Percentiles rank a stretch among this genome's conserved stretches.
Conservation (phyloP, 2,113 vertebrate species). For the Blennius ocellaris region DNA sequence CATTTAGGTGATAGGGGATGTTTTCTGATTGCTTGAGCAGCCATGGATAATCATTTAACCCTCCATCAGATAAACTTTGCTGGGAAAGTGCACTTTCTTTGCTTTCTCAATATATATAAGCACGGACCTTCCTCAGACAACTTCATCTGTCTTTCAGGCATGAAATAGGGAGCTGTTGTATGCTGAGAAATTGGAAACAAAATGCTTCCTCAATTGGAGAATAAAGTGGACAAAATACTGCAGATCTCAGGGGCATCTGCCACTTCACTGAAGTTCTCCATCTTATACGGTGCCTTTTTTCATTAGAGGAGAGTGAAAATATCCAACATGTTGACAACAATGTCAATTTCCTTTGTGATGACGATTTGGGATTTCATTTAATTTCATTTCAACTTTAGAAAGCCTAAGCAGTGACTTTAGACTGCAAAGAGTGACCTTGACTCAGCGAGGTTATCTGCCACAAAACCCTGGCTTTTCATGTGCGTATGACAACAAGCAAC, state of each 20-base stretch:
- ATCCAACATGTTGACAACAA: neutral
- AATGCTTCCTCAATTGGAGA: slow-evolving; percentile 31
- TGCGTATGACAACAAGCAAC: no score
- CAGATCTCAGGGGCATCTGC: slow-evolving; percentile 4
- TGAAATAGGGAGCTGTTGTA: slow-evolving; percentile 31
- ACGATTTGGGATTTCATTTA: no score
- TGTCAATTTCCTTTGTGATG: neutral
- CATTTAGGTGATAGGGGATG: slow-evolving; percentile 25
- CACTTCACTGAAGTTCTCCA: slow-evolving; percentile 14
- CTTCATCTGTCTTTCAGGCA: slow-evolving; percentile 26
- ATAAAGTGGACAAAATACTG: slow-evolving; percentile 27
- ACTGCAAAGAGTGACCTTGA: neutral
- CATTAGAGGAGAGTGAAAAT: neutral
- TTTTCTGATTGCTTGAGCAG: slow-evolving; percentile 43
- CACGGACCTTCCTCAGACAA: slow-evolving; percentile 20
- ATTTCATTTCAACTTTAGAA: neutral
- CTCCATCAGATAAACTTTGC: slow-evolving; percentile 34
- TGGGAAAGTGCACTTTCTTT: slow-evolving; percentile 33
- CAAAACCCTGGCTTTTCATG: neutral
- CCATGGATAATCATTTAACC: slow-evolving; percentile 41
- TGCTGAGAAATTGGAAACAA: slow-evolving; percentile 38
- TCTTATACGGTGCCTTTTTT: slow-evolving; percentile 2
- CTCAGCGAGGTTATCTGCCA: neutral
- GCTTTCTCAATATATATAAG: slow-evolving; percentile 7
- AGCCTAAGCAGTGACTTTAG: no score